phyloP scores from a whole-genome alignment of 2,797 vertebrate species.

The Poeciliopsis presidionis region DNA sequence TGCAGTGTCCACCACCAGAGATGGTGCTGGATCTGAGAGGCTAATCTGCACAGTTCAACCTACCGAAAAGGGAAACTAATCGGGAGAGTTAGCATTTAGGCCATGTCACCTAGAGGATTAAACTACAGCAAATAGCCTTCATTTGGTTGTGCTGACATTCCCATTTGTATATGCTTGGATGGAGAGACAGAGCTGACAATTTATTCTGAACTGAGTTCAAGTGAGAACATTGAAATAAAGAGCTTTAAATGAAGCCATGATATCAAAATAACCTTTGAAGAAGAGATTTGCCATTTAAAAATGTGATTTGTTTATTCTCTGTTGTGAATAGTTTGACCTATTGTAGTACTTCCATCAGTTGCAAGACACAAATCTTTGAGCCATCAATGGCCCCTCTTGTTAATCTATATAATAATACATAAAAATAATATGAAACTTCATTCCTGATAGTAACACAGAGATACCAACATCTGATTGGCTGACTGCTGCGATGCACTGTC shows the following conservation, averaged over 20 bases:
- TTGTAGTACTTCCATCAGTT: background rate
- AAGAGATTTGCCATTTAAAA: conserved; percentile 63
- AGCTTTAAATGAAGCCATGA: conserved; percentile 49
- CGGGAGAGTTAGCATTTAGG: conserved; percentile 44
- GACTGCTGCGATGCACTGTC: background rate
- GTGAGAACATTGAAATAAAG: conserved; percentile 18
- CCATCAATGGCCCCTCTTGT: background rate
- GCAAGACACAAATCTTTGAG: background rate
- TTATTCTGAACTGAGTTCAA: conserved; percentile 33
- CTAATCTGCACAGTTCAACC: conserved; percentile 27
- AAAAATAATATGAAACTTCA: background rate
- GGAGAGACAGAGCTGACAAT: conserved; percentile 23
- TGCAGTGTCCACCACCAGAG: conserved; percentile 17
- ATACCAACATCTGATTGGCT: background rate
- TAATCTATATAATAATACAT: background rate
- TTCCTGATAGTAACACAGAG: background rate
- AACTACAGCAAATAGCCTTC: conserved; percentile 42
- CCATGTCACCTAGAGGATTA: conserved; percentile 55
- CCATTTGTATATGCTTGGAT: conserved; percentile 23
- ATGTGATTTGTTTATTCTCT: conserved; percentile 34
- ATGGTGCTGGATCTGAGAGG: conserved; percentile 14
- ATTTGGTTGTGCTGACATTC: conserved; percentile 33
- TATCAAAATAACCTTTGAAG: conserved; percentile 30
- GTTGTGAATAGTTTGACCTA: conserved; percentile 3
- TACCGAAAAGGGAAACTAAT: conserved; percentile 49